These are phyloP conservation scores for Natrix natrix DNA, from an alignment of 2,797 vertebrate genomes.

Conservation along the genomic window DNA sequence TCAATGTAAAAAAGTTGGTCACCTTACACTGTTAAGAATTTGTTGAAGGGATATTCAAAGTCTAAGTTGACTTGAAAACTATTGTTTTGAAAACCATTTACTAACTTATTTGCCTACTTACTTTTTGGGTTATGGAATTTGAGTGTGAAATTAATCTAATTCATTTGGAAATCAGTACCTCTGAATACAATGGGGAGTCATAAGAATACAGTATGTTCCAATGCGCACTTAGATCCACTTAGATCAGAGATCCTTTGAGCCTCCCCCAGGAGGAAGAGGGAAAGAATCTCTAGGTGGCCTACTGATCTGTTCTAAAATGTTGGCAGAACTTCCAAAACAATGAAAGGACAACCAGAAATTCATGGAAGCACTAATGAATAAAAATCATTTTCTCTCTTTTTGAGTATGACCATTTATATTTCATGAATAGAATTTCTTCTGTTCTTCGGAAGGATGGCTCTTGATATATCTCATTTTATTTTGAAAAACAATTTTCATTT, in stretches of 20 bases:
- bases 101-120: neutral
- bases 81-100: neutral
- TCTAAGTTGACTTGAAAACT: neutral
- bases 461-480: neutral
- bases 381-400: neutral
- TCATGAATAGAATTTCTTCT: neutral
- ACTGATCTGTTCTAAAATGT: neutral
- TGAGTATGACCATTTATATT: neutral
- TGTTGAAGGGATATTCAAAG: neutral
- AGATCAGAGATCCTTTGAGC: too few species aligned
- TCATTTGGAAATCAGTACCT: neutral
- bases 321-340: neutral
- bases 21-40: too few species aligned
- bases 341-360: too few species aligned
- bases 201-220: neutral
- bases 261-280: neutral
- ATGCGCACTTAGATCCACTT: neutral
- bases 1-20: too few species aligned
- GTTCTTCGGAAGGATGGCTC: neutral
- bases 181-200: neutral
- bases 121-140: neutral
- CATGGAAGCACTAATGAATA: neutral
- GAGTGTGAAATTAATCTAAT: neutral
- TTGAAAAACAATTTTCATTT: neutral
- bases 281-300: neutral